phyloP scores from a whole-genome alignment of 1,140 invertebrate genomes.

The Contarinia nasturtii region DNA sequence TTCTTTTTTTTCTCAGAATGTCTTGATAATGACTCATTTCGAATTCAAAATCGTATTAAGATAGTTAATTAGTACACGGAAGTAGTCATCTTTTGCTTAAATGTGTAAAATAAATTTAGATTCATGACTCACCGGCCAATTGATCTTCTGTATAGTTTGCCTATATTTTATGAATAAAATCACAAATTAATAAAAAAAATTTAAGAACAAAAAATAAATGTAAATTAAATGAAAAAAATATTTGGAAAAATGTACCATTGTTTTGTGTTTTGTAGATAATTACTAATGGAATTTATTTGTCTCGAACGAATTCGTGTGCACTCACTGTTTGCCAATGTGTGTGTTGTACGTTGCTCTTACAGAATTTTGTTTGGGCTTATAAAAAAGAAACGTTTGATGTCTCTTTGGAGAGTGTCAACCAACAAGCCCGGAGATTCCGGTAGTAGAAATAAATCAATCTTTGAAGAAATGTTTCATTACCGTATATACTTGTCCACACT shows the following conservation, averaged over 20 bases:
- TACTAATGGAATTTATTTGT: background rate
- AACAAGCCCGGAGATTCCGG: too few relatives aligned
- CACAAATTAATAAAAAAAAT: background rate
- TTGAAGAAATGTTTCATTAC: too few relatives aligned
- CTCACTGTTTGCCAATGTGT: background rate
- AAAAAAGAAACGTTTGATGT: too few relatives aligned
- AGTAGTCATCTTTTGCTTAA: too few relatives aligned
- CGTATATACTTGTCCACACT: too few relatives aligned
- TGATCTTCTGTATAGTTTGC: constrained; percentile 77
- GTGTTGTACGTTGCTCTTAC: too few relatives aligned
- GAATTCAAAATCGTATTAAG: constrained; percentile 10
- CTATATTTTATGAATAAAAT: constrained; percentile 32
- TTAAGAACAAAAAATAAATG: background rate
- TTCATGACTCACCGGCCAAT: constrained; percentile 56
- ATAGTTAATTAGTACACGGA: constrained; percentile 4
- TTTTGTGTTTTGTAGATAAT: background rate
- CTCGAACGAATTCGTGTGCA: background rate
- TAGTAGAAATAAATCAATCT: too few relatives aligned
- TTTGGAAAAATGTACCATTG: background rate
- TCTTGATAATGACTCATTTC: too few relatives aligned
- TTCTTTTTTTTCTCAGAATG: too few relatives aligned
- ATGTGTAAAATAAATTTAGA: constrained; percentile 6
- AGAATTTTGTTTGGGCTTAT: too few relatives aligned
- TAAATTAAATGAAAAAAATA: background rate
- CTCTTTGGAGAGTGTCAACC: too few relatives aligned